Evolutionary conservation across 2,113 vertebrate genomes (phyloP), one percentile per base, ranked within the genome.

Genomic region (Solenodon paradoxus): DNA sequence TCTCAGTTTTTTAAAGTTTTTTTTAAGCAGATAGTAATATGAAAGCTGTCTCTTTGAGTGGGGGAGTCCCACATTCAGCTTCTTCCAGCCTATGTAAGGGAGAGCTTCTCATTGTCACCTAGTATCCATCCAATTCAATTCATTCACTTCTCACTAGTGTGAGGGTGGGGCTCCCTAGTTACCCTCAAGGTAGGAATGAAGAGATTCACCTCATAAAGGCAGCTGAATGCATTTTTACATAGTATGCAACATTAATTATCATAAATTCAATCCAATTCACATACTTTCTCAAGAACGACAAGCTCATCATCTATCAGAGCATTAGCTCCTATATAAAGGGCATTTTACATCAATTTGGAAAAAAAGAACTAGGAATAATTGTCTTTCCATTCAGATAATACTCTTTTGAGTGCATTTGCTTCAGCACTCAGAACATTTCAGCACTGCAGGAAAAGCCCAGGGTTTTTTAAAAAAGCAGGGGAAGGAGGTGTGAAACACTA

Each of bases 201-300:
- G 57, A 83, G 45, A 68, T 38, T 19, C 40, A 35, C 45, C 63
- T 53, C 53, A 38, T 57, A 59, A 88, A 63, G 51, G n/a, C 61
- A 85, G 74, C 35, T 8, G 1, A 38, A 74, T 77, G 45, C 38
- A 47, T 77, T 79, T 96, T 89, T 84, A 77, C 12, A 59, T 84
- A 51, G 94, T 53, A 68, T 4, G 66, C 38, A 92, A 88, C 55
- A 94, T 95, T 88, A 81, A 94, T 88, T 88, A 82, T 61, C 93
- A 89, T 45, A 74, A 94, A 47, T 90, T 53, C 79, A 69, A 87
- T 71, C 82, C 55, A 77, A 49, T 71, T 86, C 88, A 89, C 17
- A 47, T 47, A 28, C 69, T 79, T 95, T 55, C 87, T 89, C 91
- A 88, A 93, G 93, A 49, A 95, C 96, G 96, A 95, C 85, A 92